Base-by-base conservation (phyloP, 1,140 invertebrate species). In the Phymorhynchus buccinoides region DNA sequence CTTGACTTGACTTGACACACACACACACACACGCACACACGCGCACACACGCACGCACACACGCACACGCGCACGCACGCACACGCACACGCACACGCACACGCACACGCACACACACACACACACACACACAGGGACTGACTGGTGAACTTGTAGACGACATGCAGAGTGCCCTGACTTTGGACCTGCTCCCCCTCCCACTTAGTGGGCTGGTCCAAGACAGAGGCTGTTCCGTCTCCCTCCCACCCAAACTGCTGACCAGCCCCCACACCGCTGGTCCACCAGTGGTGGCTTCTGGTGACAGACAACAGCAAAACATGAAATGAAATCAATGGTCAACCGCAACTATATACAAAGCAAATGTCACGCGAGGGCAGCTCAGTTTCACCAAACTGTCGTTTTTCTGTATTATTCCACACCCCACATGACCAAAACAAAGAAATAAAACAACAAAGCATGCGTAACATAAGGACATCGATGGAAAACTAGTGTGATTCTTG, bases 181-280 rank as follows among this genome's bases (percentile, higher is more conserved):
- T 35, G 52, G 14, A 32, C 56, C 22, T 16, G 22, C 18, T 42
- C 2, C 41, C 44, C 52, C 39, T 41, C 83, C 77, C 81, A 84
- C 27, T 79, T 78, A 16, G 48, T 42, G 35, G 83, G 22, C 42
- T 56, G 30, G 32, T 80, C 80, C 42, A 84, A 41, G 32, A 44
- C 44, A 9, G 85, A 62, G 66, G 62, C 32, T 22, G 87, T 89
- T 41, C 88, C 88, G 68, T 90, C 89, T 16, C 89, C 88, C 79
- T 87, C 86, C 89, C 89, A 90, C 79, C 32, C 71, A 39, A 89
- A 66, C 27, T 84, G 80, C 27, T 73, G 48, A 0, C 48, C 87
- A 12, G 32, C 79, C 71, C 87, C 87, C 9, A 87, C 68, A 0
- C 89, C 89, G 77, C 88, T 89, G 7, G 89, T 89, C 85, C 84